A percentile compares a stretch with the other conserved stretches of the same genome.
phyloP scores from a whole-genome alignment of 2,888 invertebrate genomes.

The Callyntrura guangdongensis region DNA sequence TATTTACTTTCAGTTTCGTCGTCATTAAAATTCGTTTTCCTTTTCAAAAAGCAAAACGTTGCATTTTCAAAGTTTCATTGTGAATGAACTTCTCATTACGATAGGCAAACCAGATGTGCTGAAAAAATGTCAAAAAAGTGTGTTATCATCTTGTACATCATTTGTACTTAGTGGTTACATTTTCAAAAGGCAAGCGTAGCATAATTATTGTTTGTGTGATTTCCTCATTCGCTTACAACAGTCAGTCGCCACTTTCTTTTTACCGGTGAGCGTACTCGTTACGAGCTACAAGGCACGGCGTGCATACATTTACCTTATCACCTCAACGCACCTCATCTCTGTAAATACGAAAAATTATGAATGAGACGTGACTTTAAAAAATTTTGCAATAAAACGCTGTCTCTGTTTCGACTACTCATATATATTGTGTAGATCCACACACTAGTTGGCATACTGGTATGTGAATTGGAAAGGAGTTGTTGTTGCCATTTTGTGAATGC shows the following conservation, averaged over 20 bases:
- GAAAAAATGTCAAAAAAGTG: slow-evolving; percentile 22
- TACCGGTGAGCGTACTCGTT: not conserved
- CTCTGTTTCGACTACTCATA: not conserved
- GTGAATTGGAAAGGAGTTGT: no score
- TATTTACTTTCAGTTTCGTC: slow-evolving; percentile 19
- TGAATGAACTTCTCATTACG: slow-evolving; percentile 33
- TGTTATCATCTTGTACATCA: slow-evolving; percentile 7
- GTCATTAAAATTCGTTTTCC: slow-evolving; percentile 33
- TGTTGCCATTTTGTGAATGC: slow-evolving; percentile 66
- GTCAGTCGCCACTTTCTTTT: not conserved
- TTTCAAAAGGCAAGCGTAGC: slow-evolving; percentile 44
- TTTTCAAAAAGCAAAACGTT: not conserved
- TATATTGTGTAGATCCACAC: not conserved
- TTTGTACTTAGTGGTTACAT: no score
- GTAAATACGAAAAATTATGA: slow-evolving; percentile 14
- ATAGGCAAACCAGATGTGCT: not conserved
- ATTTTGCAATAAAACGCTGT: slow-evolving; percentile 22
- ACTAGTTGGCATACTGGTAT: no score
- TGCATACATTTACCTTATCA: not conserved
- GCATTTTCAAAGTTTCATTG: not conserved
- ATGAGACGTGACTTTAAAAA: slow-evolving; percentile 45
- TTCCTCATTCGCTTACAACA: not conserved
- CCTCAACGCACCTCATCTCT: not conserved
- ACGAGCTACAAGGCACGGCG: not conserved
- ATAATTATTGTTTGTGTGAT: slow-evolving; percentile 42